A percentile compares a stretch with the other conserved stretches of the same genome.
Evolutionary conservation across 92 coral and sea anemone genomes (phyloP).

Genomic region (Parazoanthus darwini): DNA sequence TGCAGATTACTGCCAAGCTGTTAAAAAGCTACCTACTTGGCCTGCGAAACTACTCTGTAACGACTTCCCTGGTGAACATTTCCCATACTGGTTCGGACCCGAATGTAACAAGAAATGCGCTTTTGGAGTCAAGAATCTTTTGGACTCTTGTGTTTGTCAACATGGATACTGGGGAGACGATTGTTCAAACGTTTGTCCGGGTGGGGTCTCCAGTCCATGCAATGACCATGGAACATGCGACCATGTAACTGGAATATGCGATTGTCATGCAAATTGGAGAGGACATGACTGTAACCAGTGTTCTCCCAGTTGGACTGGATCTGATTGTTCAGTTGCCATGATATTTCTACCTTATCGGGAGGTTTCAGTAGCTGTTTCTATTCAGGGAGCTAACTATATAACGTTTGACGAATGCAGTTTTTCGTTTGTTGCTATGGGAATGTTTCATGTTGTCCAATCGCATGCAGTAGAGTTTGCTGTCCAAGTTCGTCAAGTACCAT

Average conservation of each 20-base stretch:
- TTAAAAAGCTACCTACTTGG: slow-evolving; percentile 47
- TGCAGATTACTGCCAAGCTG: slow-evolving; percentile 61
- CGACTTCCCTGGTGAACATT: slow-evolving; percentile 47
- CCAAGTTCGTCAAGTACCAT: slow-evolving; percentile 71
- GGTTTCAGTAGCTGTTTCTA: slow-evolving; percentile 34
- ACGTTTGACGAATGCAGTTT: slow-evolving; percentile 68
- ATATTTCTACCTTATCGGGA: slow-evolving; percentile 9
- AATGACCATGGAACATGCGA: slow-evolving; percentile 58
- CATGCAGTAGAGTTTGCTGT: slow-evolving; percentile 29
- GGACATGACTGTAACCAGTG: slow-evolving; percentile 56
- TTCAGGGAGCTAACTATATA: slow-evolving; percentile 46
- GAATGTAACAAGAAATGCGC: slow-evolving; percentile 53
- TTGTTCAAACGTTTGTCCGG: slow-evolving; percentile 64
- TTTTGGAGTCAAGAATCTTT: slow-evolving; percentile 27
- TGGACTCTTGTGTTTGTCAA: slow-evolving; percentile 45
- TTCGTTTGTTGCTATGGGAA: slow-evolving; percentile 49
- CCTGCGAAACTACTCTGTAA: slow-evolving; percentile 63
- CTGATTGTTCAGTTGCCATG: slow-evolving; percentile 65
- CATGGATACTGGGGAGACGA: slow-evolving; percentile 67
- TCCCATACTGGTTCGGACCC: slow-evolving; percentile 65
- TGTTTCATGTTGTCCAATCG: slow-evolving; percentile 36
- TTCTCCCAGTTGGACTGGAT: slow-evolving; percentile 56
- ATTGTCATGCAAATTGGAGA: slow-evolving; percentile 60
- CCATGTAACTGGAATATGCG: slow-evolving; percentile 48
- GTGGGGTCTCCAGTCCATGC: slow-evolving; percentile 61